phyloP scores from a whole-genome alignment of 2,797 vertebrate species.

The Picus viridis region DNA sequence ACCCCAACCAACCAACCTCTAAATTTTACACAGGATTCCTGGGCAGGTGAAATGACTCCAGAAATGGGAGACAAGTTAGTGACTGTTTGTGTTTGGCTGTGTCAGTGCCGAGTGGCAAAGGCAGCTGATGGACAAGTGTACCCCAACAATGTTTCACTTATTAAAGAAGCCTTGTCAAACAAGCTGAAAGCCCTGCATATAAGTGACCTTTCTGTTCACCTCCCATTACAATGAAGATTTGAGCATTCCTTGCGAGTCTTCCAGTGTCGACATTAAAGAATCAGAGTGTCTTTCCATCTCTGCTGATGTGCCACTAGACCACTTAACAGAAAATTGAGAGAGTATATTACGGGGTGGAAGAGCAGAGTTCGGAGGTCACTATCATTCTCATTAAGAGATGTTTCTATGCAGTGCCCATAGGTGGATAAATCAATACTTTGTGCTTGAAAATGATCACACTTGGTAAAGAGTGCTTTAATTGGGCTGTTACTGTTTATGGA shows the following conservation, averaged over 20 bases:
- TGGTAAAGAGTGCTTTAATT: slow-evolving; percentile 78
- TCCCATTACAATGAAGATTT: slow-evolving; percentile 72
- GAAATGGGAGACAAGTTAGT: background rate
- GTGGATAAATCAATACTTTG: slow-evolving; percentile 78
- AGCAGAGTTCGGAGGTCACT: slow-evolving; percentile 75
- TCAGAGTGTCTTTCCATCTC: slow-evolving; percentile 68
- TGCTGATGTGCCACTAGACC: slow-evolving; percentile 65
- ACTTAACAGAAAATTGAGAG: slow-evolving; percentile 80
- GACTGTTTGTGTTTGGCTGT: slow-evolving; percentile 54
- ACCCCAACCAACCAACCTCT: background rate
- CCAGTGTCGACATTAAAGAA: slow-evolving; percentile 68
- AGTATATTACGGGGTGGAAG: slow-evolving; percentile 76
- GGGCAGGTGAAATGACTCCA: background rate
- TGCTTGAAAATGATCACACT: slow-evolving; percentile 76
- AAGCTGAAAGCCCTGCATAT: slow-evolving; percentile 62
- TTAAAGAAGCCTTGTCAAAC: slow-evolving; percentile 70
- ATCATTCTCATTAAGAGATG: slow-evolving; percentile 79
- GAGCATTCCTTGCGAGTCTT: slow-evolving; percentile 59
- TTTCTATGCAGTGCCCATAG: slow-evolving; percentile 75
- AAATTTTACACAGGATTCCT: background rate
- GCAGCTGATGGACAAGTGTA: slow-evolving; percentile 62
- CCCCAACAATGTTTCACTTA: slow-evolving; percentile 62
- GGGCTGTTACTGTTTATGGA: slow-evolving; percentile 72
- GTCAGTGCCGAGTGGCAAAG: slow-evolving; percentile 3
- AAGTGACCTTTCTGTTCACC: slow-evolving; percentile 65